phyloP scores from a whole-genome alignment of 2,888 invertebrate species.

The Ferdinandea cuprea region DNA sequence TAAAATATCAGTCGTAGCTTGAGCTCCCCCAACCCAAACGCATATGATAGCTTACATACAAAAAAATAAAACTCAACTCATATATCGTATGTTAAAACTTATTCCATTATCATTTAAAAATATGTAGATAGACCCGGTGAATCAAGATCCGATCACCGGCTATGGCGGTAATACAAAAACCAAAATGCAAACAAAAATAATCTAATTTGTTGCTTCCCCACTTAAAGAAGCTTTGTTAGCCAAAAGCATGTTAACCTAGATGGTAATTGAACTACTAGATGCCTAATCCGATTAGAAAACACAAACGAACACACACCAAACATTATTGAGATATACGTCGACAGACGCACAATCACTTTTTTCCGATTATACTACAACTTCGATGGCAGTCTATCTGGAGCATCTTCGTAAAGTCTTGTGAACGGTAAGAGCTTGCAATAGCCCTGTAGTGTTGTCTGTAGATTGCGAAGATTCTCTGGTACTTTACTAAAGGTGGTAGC shows the following conservation, averaged over 20 bases:
- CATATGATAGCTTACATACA: no score
- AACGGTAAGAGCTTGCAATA: slow-evolving; percentile 82
- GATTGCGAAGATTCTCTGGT: slow-evolving; percentile 41
- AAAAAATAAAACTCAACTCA: no score
- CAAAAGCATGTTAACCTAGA: slow-evolving; percentile 59
- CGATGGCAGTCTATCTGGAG: slow-evolving; percentile 78
- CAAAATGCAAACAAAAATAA: slow-evolving; percentile 18
- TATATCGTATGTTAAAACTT: slow-evolving; percentile 37
- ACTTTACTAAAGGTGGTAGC: slow-evolving; percentile 45
- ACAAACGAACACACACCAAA: slow-evolving; percentile 67
- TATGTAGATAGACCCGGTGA: slow-evolving; percentile 18
- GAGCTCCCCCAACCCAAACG: no score
- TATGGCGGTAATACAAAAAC: slow-evolving; percentile 45
- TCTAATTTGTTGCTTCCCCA: slow-evolving; percentile 11
- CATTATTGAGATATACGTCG: slow-evolving; percentile 47
- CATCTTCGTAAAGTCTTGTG: slow-evolving; percentile 79
- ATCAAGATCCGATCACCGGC: slow-evolving; percentile 18
- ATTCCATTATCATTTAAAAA: slow-evolving; percentile 43
- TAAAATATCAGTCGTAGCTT: no score
- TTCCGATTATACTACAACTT: slow-evolving; percentile 79
- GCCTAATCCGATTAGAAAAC: slow-evolving; percentile 60
- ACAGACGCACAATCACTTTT: slow-evolving; percentile 46
- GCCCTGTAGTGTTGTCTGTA: slow-evolving; percentile 75
- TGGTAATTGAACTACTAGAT: slow-evolving; percentile 57
- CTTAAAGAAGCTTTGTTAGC: slow-evolving; percentile 53